Evolutionary conservation across 2,113 vertebrate species (phyloP).

Genomic region (Parus major): DNA sequence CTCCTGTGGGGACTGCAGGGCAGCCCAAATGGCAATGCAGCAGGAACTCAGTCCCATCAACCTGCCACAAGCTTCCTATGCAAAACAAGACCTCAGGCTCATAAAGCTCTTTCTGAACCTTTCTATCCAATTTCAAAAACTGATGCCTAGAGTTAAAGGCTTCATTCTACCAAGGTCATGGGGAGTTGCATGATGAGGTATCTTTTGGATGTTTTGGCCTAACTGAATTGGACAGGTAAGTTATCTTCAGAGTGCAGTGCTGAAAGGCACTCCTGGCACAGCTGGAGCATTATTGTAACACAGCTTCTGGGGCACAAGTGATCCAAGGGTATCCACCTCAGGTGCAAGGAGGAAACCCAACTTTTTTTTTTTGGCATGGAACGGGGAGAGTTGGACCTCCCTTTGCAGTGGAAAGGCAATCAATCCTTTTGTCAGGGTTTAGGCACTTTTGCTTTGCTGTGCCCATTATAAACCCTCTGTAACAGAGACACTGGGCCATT

Average conservation of each 20-base stretch:
- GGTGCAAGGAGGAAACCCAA: not conserved
- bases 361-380: not conserved
- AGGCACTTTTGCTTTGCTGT: not conserved
- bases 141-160: not conserved
- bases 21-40: not conserved
- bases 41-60: not conserved
- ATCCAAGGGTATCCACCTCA: not conserved
- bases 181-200: not conserved
- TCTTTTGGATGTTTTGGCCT: not conserved
- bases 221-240: not conserved
- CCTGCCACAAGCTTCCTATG: not conserved
- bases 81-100: not conserved
- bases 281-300: not conserved
- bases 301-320: not conserved
- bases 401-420: not conserved
- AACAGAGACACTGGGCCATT: not conserved
- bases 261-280: not conserved
- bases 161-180: not conserved
- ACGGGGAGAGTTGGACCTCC: not conserved
- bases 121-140: not conserved
- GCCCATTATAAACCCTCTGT: not conserved
- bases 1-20: too few relatives aligned
- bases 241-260: not conserved
- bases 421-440: not conserved
- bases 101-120: not conserved